Conservation (phyloP, 2,113 vertebrate species). For the Pelvicachromis taeniatus region DNA sequence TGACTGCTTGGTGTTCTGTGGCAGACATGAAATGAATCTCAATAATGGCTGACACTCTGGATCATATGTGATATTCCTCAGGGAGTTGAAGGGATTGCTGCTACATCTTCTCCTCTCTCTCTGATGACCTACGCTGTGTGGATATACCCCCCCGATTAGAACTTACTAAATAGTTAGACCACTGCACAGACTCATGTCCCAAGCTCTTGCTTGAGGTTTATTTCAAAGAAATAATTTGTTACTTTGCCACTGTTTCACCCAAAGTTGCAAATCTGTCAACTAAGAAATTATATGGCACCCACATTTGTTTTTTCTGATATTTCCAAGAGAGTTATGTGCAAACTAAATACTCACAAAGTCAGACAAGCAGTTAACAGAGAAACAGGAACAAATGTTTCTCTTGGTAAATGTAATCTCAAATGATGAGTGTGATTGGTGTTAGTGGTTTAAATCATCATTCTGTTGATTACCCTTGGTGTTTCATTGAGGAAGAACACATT, state of each 20-base stretch:
- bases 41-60: constrained; percentile 9
- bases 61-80: constrained; percentile 1
- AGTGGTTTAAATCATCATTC: not conserved
- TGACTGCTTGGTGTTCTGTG: not conserved
- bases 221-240: not conserved
- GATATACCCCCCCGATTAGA: not conserved
- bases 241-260: not conserved
- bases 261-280: not conserved
- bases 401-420: not conserved
- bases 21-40: constrained; percentile 8
- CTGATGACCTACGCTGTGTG: not conserved
- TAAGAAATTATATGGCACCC: not conserved
- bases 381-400: not conserved
- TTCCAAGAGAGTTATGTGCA: not conserved
- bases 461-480: not conserved
- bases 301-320: not conserved
- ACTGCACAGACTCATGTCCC: not conserved
- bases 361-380: not conserved
- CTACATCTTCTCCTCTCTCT: not conserved
- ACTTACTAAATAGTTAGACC: not conserved
- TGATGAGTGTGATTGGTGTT: not conserved
- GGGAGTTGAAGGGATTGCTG: not conserved
- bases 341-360: not conserved
- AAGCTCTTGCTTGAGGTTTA: not conserved
- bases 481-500: not conserved